Evolutionary conservation across 2,888 invertebrate species (phyloP), one percentile per base, ranked within the genome.

Genomic region (Malachius bipustulatus): DNA sequence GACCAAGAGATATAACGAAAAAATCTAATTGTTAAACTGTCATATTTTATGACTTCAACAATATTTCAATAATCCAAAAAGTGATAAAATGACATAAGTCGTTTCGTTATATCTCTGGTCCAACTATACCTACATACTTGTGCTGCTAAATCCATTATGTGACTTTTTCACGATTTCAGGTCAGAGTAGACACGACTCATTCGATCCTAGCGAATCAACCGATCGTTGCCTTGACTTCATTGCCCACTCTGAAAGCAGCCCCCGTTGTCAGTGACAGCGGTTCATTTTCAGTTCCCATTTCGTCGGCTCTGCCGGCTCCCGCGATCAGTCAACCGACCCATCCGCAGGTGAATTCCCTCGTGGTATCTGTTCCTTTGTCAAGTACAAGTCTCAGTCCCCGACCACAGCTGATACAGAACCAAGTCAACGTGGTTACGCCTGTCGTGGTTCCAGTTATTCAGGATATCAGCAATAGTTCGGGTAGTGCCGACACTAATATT

Each of bases 291-390:
- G 11, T 11, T 6, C 24, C 8, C 24, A 35, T 2, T 35, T 35
- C 16, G 31, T 36, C 14, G n/a, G 28, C 11, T 41, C 34, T 35
- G 28, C 36, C 41, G 11, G 44, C 37, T 11, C 44, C 44, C 26
- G 39, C 37, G 27, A 39, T 41, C 16, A 36, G 41, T 10, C 37
- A 46, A 34, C 34, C 43, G 32, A 34, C 41, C 11, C 37, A 11
- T 19, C 39, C 37, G 32, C 46, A 42, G 45, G 50, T 49, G n/a
- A 48, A 50, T 19, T 57, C 67, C 9, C 48, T 77, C 44, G 74
- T 73, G 33, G 76, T 77, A 12, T 75, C 75, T 14, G 75, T 77
- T 44, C 76, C 77, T 41, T 56, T 77, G 42, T 67, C 70, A 10
- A 67, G 62, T 33, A 63, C 66, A 11, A 62, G 63, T 32, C 46